phyloP scores from a whole-genome alignment of 2,888 invertebrate genomes.

The Melieria omissa region DNA sequence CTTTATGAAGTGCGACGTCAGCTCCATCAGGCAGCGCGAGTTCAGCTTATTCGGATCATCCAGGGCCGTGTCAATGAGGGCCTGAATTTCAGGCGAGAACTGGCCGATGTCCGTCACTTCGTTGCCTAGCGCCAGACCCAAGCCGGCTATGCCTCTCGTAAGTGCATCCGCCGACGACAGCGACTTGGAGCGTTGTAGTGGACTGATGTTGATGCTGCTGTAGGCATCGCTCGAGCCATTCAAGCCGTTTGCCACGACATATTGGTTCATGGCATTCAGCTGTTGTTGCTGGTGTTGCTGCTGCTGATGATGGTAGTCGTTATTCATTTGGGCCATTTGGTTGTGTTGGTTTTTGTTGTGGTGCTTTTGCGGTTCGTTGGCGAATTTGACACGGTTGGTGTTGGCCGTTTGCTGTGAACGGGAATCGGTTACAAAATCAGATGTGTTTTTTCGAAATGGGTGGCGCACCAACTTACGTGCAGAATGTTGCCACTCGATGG shows the following conservation, averaged over 20 bases:
- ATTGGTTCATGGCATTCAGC: conserved; percentile 45
- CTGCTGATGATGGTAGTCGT: conserved; percentile 39
- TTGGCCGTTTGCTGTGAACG: conserved; percentile 49
- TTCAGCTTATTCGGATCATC: conserved; percentile 85
- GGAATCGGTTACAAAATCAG: too few species aligned
- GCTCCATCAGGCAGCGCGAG: conserved; percentile 82
- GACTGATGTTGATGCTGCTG: conserved; percentile 51
- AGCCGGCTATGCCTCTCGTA: conserved; percentile 75
- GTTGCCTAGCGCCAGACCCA: conserved; percentile 73
- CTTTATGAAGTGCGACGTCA: conserved; percentile 83
- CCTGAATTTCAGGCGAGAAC: conserved; percentile 79
- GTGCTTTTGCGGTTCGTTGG: conserved; percentile 64
- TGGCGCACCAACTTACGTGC: conserved; percentile 65
- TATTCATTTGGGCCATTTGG: conserved; percentile 48
- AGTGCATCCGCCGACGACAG: conserved; percentile 81
- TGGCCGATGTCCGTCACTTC: conserved; percentile 81
- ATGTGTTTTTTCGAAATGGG: not conserved
- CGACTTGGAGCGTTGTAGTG: conserved; percentile 83
- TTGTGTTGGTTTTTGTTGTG: conserved; percentile 47
- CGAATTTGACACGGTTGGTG: conserved; percentile 66
- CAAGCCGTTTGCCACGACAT: conserved; percentile 41
- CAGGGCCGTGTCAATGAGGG: conserved; percentile 78
- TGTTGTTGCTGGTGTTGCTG: conserved; percentile 51
- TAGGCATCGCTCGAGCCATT: conserved; percentile 55
- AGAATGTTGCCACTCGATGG: conserved; percentile 80